Evolutionary conservation across 1,140 invertebrate genomes (phyloP), one percentile per base, ranked within the genome.

Genomic region (Doryteuthis pealeii): DNA sequence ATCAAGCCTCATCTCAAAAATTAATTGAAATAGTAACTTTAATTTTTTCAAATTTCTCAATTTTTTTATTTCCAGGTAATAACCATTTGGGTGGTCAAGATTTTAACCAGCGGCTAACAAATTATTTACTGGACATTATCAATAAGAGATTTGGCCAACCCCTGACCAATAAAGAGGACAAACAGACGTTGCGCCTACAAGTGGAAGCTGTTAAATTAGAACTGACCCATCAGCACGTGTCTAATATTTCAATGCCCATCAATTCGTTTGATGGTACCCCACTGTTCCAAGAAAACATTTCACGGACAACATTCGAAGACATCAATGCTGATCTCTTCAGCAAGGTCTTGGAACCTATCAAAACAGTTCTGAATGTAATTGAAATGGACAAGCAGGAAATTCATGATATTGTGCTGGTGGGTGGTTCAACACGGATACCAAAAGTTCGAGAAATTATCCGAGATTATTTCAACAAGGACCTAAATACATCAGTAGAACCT

Each of bases 321-420:
- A 62, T 90, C 12, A 90, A 90, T 76, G 75, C 78, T 45, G 87
- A 89, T 79, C 79, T 90, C 18, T 89, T 90, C 76, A 76, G 82
- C 22, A 88, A 86, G 75, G 82, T 87, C 28, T 71, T 88, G 58
- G 81, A 85, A 66, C 86, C 86, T n/a, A 83, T 88, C 12, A 66
- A 84, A 71, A 80, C 72, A 49, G 85, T 86, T 31, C 89, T 99
- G 77, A 95, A 99, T 89, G 96, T 98, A 88, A 95, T 96, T 45
- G 96, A 99, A 73, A 49, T 87, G 45, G 72, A 67, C 14, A 80
- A 40, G 76, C 78, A 82, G 26, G 86, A 90, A 35, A 82, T 90
- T 22, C 87, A 90, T 79, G 89, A 90, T 80, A 83, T 90, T 69
- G 87, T 90, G n/a, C 72, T 90, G 73, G 89, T 90, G 18, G 89